A percentile compares a stretch with the other conserved stretches of the same genome.
These are phyloP conservation scores for Podarcis lilfordi DNA, from an alignment of 2,797 vertebrate genomes.

Conservation along the genomic window DNA sequence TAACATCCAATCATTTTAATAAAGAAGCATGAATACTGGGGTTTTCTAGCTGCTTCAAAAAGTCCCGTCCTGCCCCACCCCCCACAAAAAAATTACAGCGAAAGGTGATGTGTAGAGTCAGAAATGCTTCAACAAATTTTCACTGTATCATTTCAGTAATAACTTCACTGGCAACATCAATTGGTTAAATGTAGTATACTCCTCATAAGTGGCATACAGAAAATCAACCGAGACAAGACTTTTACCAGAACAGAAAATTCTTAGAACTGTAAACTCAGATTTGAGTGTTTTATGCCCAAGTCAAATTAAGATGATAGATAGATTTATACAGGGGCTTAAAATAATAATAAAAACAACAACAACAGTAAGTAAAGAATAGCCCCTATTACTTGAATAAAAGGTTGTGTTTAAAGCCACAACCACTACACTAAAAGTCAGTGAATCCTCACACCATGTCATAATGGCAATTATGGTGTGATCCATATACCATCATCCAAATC, in stretches of 20 bases:
- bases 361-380: no score
- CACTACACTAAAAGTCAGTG: no score
- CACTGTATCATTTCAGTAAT: neutral
- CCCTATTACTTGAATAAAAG: no score
- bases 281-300: neutral
- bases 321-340: no score
- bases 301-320: neutral
- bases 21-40: neutral
- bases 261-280: neutral
- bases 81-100: neutral
- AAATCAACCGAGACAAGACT: neutral
- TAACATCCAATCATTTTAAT: neutral
- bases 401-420: no score
- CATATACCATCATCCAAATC: no score
- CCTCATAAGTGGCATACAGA: neutral
- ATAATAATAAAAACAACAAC: no score
- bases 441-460: no score
- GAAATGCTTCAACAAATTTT: neutral
- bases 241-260: neutral
- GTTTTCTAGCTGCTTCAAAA: neutral
- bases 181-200: neutral
- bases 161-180: constrained; percentile 13
- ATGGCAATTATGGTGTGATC: no score
- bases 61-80: no score
- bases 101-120: neutral